Base-by-base conservation (phyloP, 1,140 invertebrate genomes). In the Stegodyphus dumicola region DNA sequence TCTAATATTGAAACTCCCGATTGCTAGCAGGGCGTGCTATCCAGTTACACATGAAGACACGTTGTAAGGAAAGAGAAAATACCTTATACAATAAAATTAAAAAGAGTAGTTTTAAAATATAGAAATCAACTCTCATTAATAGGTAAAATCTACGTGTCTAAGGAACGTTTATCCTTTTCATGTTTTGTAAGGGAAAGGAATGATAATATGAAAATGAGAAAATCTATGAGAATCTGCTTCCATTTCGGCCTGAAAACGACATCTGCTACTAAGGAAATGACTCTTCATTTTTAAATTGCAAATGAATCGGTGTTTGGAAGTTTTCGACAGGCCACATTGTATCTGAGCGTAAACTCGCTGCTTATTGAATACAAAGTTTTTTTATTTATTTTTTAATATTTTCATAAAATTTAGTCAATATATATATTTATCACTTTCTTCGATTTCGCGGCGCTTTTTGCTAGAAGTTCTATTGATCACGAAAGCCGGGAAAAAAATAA, bases 261-360 rank as follows among this genome's bases (percentile, higher is more conserved):
- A 78, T 51, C 77, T 78, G 77, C 49, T 69, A 78, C 77, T 78
- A 13, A 33, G 17, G 67, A 69, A 78, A 69, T 78, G 77, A 78
- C 49, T 78, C 65, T 49, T 67, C 77, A 69, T 52, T 78, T 78
- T 78, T 78, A 78, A 78, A 78, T 78, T 78, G 77, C 65, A 78
- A 78, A 78, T 78, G 77, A 78, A 78, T 78, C 64, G 51, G 64
- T 78, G 48, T 67, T 78, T 18, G 53, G 49, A 67, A 78, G 17
- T 78, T 54, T 18, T 69, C 13, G 53, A 49, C 67, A 49, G 52
- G 49, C 64, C 17, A 49, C n/a, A 67, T 78, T 54, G 77, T 69
- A 51, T 69, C 17, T 53, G 7, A 17, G 48, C 64, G 7, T 69
- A 78, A 67, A 78, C 49, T 69, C 53, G 65, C 48, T 6, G 10